phyloP scores from a whole-genome alignment of 2,797 vertebrate species.

The Argentina silus region DNA sequence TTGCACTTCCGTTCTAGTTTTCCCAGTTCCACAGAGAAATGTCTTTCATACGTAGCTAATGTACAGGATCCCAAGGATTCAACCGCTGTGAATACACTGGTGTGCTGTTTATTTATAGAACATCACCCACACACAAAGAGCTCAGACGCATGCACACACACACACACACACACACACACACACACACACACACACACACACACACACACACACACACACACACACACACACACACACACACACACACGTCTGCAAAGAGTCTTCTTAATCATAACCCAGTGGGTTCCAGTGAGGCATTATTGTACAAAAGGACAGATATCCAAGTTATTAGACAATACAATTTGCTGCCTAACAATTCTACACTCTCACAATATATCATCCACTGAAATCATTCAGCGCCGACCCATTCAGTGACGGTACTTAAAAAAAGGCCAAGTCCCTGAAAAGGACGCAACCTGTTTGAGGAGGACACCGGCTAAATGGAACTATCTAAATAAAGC shows the following conservation, averaged over 20 bases:
- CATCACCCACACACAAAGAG: constrained; percentile 31
- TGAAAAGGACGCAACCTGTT: no score
- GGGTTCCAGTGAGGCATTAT: background rate
- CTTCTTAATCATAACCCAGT: constrained; percentile 2
- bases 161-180: background rate
- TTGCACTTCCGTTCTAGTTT: constrained; percentile 30
- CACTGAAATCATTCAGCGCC: no score
- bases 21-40: constrained; percentile 16
- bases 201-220: no score
- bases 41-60: background rate
- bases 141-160: constrained; percentile 22
- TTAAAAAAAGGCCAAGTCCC: no score
- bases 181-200: no score
- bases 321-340: constrained; percentile 14
- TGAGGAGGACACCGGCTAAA: no score
- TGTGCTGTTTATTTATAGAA: constrained; percentile 48
- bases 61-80: constrained; percentile 16
- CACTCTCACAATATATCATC: no score
- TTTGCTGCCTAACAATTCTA: constrained; percentile 2
- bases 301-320: background rate
- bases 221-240: background rate
- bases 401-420: no score
- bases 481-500: no score
- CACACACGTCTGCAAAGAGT: background rate
- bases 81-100: constrained; percentile 22